Conservation (phyloP, 2,888 invertebrate species). For the Psylliodes chrysocephalus region DNA sequence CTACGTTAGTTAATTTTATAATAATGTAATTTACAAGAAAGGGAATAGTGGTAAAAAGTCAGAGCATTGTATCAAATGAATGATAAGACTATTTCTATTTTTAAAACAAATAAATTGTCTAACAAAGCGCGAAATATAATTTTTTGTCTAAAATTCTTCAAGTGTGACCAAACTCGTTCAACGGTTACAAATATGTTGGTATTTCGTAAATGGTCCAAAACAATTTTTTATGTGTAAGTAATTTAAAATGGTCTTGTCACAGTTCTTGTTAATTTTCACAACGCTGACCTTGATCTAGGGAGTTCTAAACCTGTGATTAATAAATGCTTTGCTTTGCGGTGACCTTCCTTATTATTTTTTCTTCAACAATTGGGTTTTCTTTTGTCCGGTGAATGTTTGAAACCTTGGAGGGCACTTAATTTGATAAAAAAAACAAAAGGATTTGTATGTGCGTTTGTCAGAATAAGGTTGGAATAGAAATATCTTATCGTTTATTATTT, state of each 20-base stretch:
- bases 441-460: too few species aligned
- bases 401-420: constrained; percentile 9
- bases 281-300: constrained; percentile 18
- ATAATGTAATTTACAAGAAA: too few species aligned
- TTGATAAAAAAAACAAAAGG: background rate
- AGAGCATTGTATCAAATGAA: too few species aligned
- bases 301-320: background rate
- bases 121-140: too few species aligned
- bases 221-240: background rate
- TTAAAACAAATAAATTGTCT: too few species aligned
- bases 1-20: too few species aligned
- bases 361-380: constrained; percentile 5
- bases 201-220: constrained; percentile 15
- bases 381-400: constrained; percentile 4
- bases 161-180: background rate
- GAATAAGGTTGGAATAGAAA: too few species aligned
- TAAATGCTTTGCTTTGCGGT: background rate
- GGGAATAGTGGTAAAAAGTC: too few species aligned
- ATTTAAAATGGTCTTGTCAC: constrained; percentile 16
- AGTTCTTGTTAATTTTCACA: constrained; percentile 14
- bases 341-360: constrained; percentile 5
- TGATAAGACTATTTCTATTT: too few species aligned
- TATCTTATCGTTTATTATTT: too few species aligned
- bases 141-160: constrained; percentile 24
- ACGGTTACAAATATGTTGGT: background rate